phyloP scores from a whole-genome alignment of 2,888 invertebrate species.

The Isoperla grammatica region DNA sequence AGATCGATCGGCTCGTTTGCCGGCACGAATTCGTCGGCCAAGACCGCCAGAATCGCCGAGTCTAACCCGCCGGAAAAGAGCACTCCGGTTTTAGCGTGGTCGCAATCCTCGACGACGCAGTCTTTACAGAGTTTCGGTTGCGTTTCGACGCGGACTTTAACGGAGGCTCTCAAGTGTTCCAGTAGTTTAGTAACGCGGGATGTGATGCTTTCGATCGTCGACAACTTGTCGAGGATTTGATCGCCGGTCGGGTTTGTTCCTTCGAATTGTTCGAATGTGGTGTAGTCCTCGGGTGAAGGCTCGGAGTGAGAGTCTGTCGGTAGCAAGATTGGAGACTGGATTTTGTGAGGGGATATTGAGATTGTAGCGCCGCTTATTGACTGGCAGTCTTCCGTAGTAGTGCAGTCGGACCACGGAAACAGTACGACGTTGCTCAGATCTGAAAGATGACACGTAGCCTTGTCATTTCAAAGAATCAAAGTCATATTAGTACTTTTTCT shows the following conservation, averaged over 20 bases:
- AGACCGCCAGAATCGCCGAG: constrained; percentile 80
- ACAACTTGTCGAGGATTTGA: too few relatives aligned
- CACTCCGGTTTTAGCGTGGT: constrained; percentile 66
- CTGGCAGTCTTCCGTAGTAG: constrained; percentile 47
- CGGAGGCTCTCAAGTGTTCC: constrained; percentile 37
- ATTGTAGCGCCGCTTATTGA: too few relatives aligned
- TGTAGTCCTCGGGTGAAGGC: too few relatives aligned
- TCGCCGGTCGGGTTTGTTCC: too few relatives aligned
- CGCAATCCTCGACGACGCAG: constrained; percentile 42
- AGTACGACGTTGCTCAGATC: constrained; percentile 10
- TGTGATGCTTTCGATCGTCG: too few relatives aligned
- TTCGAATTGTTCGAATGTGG: too few relatives aligned
- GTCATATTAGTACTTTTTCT: too few relatives aligned
- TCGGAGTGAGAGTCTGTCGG: not conserved
- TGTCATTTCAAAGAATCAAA: not conserved
- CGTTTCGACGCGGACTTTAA: constrained; percentile 35
- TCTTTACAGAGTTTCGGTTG: constrained; percentile 37
- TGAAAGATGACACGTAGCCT: constrained; percentile 2
- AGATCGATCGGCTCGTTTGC: constrained; percentile 73
- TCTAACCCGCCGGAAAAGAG: constrained; percentile 91
- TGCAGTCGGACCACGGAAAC: constrained; percentile 24
- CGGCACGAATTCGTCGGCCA: constrained; percentile 66
- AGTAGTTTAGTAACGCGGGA: constrained; percentile 34
- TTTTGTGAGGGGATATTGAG: not conserved
- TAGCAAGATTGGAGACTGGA: not conserved